phyloP scores from a whole-genome alignment of 2,113 vertebrate genomes.

The Cranoglanis bouderius region DNA sequence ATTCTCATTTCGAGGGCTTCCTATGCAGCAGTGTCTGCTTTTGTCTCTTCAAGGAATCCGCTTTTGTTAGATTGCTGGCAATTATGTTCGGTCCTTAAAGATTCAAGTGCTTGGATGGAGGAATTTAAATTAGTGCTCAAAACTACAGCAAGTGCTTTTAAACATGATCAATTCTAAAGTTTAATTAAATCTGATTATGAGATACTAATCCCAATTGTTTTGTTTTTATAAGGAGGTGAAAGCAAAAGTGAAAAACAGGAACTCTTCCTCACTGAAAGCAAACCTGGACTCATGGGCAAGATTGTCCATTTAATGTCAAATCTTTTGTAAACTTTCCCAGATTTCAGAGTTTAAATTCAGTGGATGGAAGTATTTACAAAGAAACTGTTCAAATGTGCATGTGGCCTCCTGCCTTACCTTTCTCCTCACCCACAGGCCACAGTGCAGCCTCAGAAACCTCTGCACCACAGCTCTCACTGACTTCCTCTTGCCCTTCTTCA shows the following conservation, averaged over 20 bases:
- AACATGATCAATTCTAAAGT: not conserved
- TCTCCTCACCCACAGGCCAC: conserved; percentile 91
- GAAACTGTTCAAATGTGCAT: conserved; percentile 5
- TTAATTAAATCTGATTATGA: not conserved
- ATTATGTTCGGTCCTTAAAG: too few relatives aligned
- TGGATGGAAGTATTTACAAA: not conserved
- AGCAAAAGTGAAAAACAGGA: not conserved
- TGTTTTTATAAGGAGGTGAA: not conserved
- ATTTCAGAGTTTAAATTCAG: not conserved
- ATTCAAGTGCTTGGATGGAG: too few relatives aligned
- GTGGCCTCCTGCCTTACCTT: conserved; percentile 71
- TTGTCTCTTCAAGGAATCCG: too few relatives aligned
- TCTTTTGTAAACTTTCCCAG: not conserved
- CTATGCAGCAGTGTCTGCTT: too few relatives aligned
- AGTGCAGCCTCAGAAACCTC: conserved; percentile 89
- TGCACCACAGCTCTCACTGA: conserved; percentile 79
- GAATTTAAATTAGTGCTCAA: not conserved
- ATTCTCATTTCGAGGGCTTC: too few relatives aligned
- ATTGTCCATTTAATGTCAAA: not conserved
- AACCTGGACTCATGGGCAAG: not conserved
- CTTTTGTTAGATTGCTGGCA: too few relatives aligned
- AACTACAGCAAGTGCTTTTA: not conserved
- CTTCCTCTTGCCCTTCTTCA: conserved; percentile 87
- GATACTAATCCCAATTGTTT: not conserved
- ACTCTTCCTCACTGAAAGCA: not conserved